Percentiles rank a stretch among this genome's conserved stretches.
phyloP scores from a whole-genome alignment of 2,113 vertebrate species.

The Ursus arctos region DNA sequence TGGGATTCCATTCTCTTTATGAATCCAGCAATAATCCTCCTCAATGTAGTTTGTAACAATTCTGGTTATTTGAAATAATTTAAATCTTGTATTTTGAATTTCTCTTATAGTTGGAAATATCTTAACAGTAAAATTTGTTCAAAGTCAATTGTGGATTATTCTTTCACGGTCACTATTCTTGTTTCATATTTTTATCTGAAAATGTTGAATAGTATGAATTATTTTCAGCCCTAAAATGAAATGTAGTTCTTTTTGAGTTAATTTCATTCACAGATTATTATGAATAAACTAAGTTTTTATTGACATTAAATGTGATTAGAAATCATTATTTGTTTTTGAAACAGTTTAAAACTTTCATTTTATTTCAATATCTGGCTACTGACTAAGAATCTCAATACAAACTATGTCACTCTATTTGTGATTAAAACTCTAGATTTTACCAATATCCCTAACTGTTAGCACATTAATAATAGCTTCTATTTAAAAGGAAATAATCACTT shows the following conservation, averaged over 20 bases:
- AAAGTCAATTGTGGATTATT: neutral
- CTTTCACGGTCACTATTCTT: neutral
- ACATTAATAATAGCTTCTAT: neutral
- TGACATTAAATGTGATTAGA: neutral
- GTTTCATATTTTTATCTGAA: conserved; percentile 10
- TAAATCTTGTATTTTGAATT: neutral
- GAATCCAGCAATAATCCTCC: neutral
- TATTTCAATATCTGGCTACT: neutral
- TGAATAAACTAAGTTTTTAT: neutral
- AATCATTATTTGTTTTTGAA: conserved; percentile 9
- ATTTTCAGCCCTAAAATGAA: neutral
- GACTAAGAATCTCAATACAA: neutral
- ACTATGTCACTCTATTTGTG: neutral
- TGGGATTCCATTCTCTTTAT: neutral
- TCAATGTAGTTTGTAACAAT: neutral
- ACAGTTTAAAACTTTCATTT: neutral
- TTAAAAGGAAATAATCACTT: neutral
- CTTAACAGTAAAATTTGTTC: neutral
- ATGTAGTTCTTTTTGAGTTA: neutral
- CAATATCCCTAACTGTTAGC: neutral
- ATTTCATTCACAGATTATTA: neutral
- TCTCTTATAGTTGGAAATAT: neutral
- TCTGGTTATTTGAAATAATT: neutral
- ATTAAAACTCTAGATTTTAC: neutral
- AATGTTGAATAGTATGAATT: neutral